Percentiles rank a stretch among this genome's conserved stretches.
Evolutionary conservation across 2,797 vertebrate genomes (phyloP).

Genomic region (Tamandua tetradactyla): DNA sequence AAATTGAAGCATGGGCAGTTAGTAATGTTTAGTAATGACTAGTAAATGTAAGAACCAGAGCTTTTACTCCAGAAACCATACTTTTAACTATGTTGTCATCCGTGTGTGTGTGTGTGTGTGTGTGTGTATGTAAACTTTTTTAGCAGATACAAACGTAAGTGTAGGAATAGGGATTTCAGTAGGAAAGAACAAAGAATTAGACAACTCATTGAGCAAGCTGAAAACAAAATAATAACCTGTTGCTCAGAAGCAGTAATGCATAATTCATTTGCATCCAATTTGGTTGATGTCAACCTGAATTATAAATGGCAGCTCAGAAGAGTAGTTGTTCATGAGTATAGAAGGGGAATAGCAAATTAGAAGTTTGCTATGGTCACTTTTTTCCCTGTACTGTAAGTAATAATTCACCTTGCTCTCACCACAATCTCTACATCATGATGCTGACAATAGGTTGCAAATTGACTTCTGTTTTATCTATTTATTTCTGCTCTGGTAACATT

Average conservation of each 20-base stretch:
- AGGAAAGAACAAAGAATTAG: background rate
- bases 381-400: background rate
- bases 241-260: background rate
- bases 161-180: background rate
- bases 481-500: background rate
- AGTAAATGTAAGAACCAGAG: background rate
- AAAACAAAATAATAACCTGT: background rate
- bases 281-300: background rate
- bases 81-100: background rate
- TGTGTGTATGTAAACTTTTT: background rate
- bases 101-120: background rate
- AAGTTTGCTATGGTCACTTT: background rate
- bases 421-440: background rate
- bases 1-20: background rate
- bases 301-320: background rate
- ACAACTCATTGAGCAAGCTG: background rate
- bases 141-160: conserved; percentile 13
- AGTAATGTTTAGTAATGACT: background rate
- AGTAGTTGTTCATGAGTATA: background rate
- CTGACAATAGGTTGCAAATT: background rate
- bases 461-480: background rate
- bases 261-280: background rate
- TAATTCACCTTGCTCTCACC: background rate
- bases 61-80: background rate
- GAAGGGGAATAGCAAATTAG: background rate